These are phyloP conservation scores for Podarcis siculus DNA, from an alignment of 2,797 vertebrate genomes.

Conservation along the genomic window DNA sequence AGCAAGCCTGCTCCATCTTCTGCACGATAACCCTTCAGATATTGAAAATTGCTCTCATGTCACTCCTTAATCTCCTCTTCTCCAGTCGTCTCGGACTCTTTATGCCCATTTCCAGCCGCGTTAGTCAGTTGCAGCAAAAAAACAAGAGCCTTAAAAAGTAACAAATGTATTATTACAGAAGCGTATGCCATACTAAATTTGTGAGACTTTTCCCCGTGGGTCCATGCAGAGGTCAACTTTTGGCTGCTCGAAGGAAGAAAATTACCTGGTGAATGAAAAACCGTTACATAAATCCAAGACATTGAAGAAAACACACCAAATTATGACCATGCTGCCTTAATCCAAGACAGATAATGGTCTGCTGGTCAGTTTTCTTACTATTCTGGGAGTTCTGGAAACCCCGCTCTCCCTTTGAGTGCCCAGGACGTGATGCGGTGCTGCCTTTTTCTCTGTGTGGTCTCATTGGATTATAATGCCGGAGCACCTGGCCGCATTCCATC, in stretches of 20 bases:
- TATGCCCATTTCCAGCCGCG: not conserved
- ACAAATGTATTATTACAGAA: too few species aligned
- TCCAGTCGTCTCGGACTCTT: not conserved
- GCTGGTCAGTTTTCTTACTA: constrained; percentile 35
- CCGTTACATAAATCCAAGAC: not conserved
- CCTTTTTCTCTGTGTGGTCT: constrained; percentile 75
- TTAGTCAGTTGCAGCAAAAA: too few species aligned
- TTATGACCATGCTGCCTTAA: constrained; percentile 20
- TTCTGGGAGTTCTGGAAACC: constrained; percentile 38
- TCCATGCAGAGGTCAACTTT: not conserved
- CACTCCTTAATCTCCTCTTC: too few species aligned
- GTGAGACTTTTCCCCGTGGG: too few species aligned
- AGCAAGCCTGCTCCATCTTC: too few species aligned
- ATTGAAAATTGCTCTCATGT: too few species aligned
- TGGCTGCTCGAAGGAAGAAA: not conserved
- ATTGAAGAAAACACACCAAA: not conserved
- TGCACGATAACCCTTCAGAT: too few species aligned
- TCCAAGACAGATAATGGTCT: constrained; percentile 27
- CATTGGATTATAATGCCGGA: constrained; percentile 73
- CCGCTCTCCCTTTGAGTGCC: not conserved
- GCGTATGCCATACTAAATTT: too few species aligned
- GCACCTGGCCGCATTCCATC: constrained; percentile 74
- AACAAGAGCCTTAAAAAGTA: too few species aligned
- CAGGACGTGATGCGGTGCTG: constrained; percentile 54
- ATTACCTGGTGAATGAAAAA: not conserved